Evolutionary conservation across 2,888 invertebrate genomes (phyloP).

Genomic region (Calliphora vomitoria): DNA sequence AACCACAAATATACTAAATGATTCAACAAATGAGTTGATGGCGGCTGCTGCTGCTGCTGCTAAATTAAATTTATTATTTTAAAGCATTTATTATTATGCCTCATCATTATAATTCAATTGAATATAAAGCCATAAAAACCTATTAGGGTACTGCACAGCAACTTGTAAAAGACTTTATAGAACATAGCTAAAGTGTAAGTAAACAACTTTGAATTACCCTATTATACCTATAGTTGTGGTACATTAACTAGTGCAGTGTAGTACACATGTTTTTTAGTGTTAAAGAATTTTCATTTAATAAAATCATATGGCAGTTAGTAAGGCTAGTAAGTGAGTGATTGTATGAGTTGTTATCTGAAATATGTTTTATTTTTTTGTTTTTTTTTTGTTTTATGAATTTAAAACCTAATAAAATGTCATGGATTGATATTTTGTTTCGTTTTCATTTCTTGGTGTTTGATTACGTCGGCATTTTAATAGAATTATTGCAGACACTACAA

Average conservation of each 20-base stretch:
- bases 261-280: background rate
- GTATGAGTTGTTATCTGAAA: conserved; percentile 49
- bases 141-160: conserved; percentile 17
- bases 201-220: too few species aligned
- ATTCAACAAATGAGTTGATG: conserved; percentile 35
- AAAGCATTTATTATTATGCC: conserved; percentile 24
- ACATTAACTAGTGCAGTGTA: too few species aligned
- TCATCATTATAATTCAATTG: conserved; percentile 36
- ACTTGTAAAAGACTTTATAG: too few species aligned
- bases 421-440: conserved; percentile 35
- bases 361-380: conserved; percentile 49
- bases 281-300: background rate
- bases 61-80: conserved; percentile 61
- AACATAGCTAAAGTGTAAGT: too few species aligned
- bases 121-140: background rate
- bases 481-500: conserved; percentile 60
- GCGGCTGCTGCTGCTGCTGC: background rate
- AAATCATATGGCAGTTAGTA: background rate
- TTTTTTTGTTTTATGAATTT: conserved; percentile 60
- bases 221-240: too few species aligned
- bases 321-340: background rate
- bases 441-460: conserved; percentile 35
- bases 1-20: background rate
- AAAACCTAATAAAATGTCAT: conserved; percentile 64
- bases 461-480: conserved; percentile 69